phyloP scores from a whole-genome alignment of 2,797 vertebrate genomes.

The Microcaecilia unicolor region DNA sequence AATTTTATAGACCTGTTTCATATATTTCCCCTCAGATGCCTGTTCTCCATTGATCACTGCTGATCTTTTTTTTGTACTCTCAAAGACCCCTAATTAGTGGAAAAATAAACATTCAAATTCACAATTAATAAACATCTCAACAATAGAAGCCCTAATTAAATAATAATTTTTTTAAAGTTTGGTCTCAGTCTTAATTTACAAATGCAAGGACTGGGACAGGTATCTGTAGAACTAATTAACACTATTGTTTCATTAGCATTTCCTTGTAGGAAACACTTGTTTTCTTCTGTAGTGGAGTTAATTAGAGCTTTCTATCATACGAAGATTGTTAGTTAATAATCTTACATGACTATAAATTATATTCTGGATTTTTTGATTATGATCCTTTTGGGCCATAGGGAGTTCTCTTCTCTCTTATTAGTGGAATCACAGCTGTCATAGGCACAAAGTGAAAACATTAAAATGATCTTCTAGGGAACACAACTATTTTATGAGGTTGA shows the following conservation, averaged over 20 bases:
- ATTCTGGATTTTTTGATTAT: background rate
- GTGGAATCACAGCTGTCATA: background rate
- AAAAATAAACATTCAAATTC: no score
- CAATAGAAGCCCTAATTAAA: no score
- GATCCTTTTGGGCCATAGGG: background rate
- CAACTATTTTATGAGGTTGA: no score
- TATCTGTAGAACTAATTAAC: slow-evolving; percentile 8
- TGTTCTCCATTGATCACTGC: no score
- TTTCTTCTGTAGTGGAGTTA: background rate
- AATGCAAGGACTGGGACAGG: background rate
- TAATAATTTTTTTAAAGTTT: slow-evolving; percentile 1
- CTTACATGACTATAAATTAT: background rate
- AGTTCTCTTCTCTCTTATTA: background rate
- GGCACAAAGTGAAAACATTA: no score
- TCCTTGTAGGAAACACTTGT: background rate
- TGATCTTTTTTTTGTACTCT: no score
- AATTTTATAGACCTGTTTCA: no score
- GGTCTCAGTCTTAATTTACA: slow-evolving; percentile 8
- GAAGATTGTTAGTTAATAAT: slow-evolving; percentile 8
- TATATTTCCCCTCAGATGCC: no score
- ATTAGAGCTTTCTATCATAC: slow-evolving; percentile 5
- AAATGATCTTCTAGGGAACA: no score
- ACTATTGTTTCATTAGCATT: slow-evolving; percentile 11
- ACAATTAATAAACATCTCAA: no score
- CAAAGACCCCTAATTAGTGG: no score